A percentile compares a stretch with the other conserved stretches of the same genome.
Conservation (phyloP, 2,888 invertebrate species). For the Ryuthela nishihirai region DNA sequence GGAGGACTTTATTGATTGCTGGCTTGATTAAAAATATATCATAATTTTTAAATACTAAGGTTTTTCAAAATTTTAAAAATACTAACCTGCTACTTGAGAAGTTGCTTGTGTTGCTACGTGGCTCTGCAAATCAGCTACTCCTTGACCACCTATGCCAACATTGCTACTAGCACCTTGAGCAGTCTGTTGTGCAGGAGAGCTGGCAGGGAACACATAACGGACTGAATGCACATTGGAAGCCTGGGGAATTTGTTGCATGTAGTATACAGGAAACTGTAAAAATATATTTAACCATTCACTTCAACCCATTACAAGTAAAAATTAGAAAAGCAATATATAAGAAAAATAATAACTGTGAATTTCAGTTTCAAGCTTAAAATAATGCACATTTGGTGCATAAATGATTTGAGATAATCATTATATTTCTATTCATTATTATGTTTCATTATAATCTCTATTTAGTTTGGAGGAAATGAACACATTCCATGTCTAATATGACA, state of each 20-base stretch:
- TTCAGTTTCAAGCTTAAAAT: no score
- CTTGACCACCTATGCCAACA: constrained; percentile 9
- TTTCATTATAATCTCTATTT: no score
- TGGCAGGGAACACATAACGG: constrained; percentile 15
- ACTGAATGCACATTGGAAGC: constrained; percentile 28
- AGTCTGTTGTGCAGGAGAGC: constrained; percentile 10
- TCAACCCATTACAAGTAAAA: background rate
- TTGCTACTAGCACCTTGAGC: constrained; percentile 9
- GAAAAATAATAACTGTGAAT: background rate
- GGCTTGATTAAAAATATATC: no score
- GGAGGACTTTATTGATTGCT: no score
- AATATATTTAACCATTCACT: background rate
- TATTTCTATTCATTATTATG: no score
- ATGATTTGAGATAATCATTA: no score
- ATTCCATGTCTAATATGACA: no score
- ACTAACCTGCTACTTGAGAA: constrained; percentile 22
- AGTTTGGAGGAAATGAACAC: no score
- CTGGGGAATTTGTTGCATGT: constrained; percentile 18
- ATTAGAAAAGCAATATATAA: background rate
- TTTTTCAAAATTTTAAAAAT: background rate
- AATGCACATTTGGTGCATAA: no score
- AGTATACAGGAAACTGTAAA: constrained; percentile 33
- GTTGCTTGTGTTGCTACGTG: constrained; percentile 17
- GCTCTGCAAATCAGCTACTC: constrained; percentile 18
- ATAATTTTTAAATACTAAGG: no score